These are phyloP conservation scores for Carapus acus DNA, from an alignment of 2,797 vertebrate genomes.

Conservation along the genomic window DNA sequence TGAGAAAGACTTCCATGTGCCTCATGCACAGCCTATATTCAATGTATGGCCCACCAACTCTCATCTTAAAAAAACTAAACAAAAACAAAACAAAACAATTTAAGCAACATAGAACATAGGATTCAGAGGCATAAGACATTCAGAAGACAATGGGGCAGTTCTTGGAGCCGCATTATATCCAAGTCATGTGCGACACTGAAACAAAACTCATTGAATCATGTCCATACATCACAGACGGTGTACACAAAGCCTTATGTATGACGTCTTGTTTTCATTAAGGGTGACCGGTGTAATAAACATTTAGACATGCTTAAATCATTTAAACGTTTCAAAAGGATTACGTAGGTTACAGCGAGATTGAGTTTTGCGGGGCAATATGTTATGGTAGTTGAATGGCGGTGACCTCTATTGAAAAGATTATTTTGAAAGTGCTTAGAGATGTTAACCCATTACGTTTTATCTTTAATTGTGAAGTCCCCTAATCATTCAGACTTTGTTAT, in stretches of 20 bases:
- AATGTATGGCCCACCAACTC: slow-evolving; percentile 36
- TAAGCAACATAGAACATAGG: too few species aligned
- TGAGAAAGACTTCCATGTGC: slow-evolving; percentile 5
- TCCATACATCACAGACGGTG: slow-evolving; percentile 40
- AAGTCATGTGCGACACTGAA: background rate
- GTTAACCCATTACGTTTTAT: slow-evolving; percentile 2
- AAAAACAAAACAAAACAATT: too few species aligned
- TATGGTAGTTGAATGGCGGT: slow-evolving; percentile 32
- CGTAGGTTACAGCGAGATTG: slow-evolving; percentile 12
- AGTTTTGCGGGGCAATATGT: slow-evolving; percentile 29
- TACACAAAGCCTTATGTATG: slow-evolving; percentile 37
- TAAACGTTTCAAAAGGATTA: slow-evolving; percentile 44
- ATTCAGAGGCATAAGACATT: too few species aligned
- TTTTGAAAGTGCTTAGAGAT: slow-evolving; percentile 13
- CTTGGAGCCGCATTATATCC: background rate
- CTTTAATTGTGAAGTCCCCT: background rate
- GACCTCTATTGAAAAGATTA: slow-evolving; percentile 18
- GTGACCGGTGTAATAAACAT: slow-evolving; percentile 45
- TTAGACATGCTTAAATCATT: slow-evolving; percentile 39
- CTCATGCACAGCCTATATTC: slow-evolving; percentile 21
- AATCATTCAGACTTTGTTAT: background rate
- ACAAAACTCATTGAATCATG: slow-evolving; percentile 13
- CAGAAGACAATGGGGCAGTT: background rate
- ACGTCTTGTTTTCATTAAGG: slow-evolving; percentile 42
- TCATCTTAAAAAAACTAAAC: too few species aligned